These are phyloP conservation scores for Hemiscyllium ocellatum DNA, from an alignment of 2,113 vertebrate genomes.

Conservation along the genomic window DNA sequence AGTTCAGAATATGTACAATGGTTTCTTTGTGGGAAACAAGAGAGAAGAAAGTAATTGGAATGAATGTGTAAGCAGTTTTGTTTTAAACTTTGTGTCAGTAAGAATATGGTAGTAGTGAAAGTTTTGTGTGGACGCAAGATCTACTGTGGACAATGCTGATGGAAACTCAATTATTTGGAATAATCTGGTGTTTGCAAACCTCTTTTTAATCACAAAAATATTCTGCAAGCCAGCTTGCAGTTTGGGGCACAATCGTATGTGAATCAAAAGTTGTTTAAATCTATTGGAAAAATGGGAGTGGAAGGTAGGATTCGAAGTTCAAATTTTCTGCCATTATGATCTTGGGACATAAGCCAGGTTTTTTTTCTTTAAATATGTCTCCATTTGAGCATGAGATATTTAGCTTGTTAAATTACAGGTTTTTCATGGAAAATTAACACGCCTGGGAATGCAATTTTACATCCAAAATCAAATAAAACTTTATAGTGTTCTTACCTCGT, in stretches of 20 bases:
- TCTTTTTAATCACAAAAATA: neutral
- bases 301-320: neutral
- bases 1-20: neutral
- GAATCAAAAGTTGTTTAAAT: neutral
- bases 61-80: neutral
- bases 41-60: neutral
- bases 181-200: neutral
- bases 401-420: neutral
- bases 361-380: neutral
- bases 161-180: neutral
- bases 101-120: neutral
- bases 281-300: neutral
- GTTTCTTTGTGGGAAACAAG: conserved; percentile 12
- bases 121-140: neutral
- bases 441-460: neutral
- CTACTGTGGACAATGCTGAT: neutral
- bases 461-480: neutral
- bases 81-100: neutral
- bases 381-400: neutral
- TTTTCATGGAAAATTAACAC: neutral
- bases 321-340: neutral
- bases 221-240: neutral
- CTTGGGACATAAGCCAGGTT: too few relatives aligned
- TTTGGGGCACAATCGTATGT: neutral
- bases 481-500: neutral